phyloP scores from a whole-genome alignment of 2,113 vertebrate genomes.

The Platysternon megacephalum region DNA sequence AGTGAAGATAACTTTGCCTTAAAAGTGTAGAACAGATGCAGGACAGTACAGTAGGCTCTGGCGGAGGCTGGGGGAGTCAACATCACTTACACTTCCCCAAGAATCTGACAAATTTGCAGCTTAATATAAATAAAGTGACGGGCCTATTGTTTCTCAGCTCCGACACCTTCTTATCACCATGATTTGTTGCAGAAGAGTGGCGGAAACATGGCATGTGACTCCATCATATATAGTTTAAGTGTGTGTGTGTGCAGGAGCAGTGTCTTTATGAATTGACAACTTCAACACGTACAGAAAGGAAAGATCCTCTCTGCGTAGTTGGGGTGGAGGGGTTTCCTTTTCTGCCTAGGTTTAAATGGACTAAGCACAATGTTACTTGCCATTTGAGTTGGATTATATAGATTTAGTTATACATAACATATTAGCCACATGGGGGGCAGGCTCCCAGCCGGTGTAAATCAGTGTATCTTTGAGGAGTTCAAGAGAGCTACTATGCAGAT shows the following conservation, averaged over 20 bases:
- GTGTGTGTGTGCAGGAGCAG: not conserved
- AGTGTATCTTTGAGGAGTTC: not conserved
- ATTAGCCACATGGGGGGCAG: not conserved
- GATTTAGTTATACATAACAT: not conserved
- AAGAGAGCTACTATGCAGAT: not conserved
- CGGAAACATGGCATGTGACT: conserved; percentile 80
- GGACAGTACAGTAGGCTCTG: conserved; percentile 25
- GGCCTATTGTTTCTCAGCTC: conserved; percentile 84
- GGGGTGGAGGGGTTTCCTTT: not conserved
- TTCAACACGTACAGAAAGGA: not conserved
- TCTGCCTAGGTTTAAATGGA: not conserved
- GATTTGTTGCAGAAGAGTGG: conserved; percentile 71
- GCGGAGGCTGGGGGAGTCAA: conserved; percentile 34
- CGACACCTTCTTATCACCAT: conserved; percentile 89
- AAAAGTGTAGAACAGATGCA: conserved; percentile 52
- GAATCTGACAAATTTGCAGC: conserved; percentile 76
- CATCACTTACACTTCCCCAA: conserved; percentile 72
- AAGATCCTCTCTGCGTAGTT: not conserved
- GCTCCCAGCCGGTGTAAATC: not conserved
- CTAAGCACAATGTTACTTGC: not conserved
- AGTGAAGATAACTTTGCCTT: conserved; percentile 67
- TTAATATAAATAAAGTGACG: conserved; percentile 76
- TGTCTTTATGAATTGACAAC: conserved; percentile 3
- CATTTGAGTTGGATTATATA: rapidly evolving
- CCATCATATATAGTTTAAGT: not conserved